Evolutionary conservation across 1,140 invertebrate genomes (phyloP), one percentile per base, ranked within the genome.

Genomic region (Bombus polaris): DNA sequence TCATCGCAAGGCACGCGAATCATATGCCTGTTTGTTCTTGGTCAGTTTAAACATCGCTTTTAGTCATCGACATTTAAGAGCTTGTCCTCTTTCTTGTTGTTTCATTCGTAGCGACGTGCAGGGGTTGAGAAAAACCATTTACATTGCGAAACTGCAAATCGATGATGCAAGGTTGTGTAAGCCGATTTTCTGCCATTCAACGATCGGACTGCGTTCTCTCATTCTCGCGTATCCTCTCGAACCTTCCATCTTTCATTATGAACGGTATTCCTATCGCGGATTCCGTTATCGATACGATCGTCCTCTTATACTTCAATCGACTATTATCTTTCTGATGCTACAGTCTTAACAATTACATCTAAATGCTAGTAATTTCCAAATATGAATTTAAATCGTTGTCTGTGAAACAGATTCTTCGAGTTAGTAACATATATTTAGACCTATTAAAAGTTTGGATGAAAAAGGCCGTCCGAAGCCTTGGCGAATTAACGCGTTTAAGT

Each of bases 21-120:
- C 35, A 22, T 39, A 4, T 35, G 15, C 9, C 35, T 37, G 32
- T n/a, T 82, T 13, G 6, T 75, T 37, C 57, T 37, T 75, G 44
- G 13, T 1, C 44, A 42, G 35, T 10, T 35, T 6, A 6, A 70
- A 10, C 35, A 12, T 47, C 72, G 5, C 13, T 5, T 53, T 57
- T 83, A 65, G 73, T 75, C 73, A 76, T 70, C 44, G 62, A 70
- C 73, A 9, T 83, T 83, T 28, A 42, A 35, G 47, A 62, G 57
- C n/a, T 22, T 2, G 18, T 22, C 28, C 3, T 32, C 18, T 10
- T 37, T 6, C 68, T 57, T 1, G 6, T 59, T 35, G 4, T 44
- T 47, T 53, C 47, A 0, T 6, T 22, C 18, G 32, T 62, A n/a
- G 39, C 57, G 15, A 9, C 10, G 28, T 2, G 10, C 15, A 25